Conservation (phyloP, 2,888 invertebrate species). For the Thera britannica region DNA sequence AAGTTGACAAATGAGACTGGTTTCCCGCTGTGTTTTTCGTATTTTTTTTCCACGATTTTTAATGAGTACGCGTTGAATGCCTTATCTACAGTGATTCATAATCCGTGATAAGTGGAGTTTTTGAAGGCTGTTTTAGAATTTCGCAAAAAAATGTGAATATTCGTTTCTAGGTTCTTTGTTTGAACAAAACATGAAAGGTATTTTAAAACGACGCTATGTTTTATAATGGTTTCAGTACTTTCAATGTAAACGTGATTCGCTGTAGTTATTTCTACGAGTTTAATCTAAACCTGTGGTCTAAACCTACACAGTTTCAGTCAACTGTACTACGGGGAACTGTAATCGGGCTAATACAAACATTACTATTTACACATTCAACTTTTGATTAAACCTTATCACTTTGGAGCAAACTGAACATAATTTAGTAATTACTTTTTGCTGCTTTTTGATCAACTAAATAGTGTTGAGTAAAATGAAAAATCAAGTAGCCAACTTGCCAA, state of each 20-base stretch:
- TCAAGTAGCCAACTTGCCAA: slow-evolving; percentile 1
- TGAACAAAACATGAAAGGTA: not conserved
- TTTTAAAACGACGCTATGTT: not conserved
- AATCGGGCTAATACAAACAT: no score
- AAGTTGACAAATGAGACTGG: slow-evolving; percentile 76
- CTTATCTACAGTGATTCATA: slow-evolving; percentile 70
- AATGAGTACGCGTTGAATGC: slow-evolving; percentile 70
- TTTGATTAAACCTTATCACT: no score
- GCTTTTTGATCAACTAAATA: not conserved
- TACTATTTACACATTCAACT: no score
- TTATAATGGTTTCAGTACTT: no score
- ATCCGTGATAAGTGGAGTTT: slow-evolving; percentile 61
- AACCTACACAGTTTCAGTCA: no score
- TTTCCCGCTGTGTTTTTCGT: slow-evolving; percentile 56
- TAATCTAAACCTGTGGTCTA: no score
- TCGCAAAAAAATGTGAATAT: slow-evolving; percentile 1
- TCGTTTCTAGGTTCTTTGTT: not conserved
- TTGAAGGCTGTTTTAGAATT: slow-evolving; percentile 44
- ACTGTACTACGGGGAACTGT: no score
- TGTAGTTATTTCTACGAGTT: no score
- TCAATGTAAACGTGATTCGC: no score
- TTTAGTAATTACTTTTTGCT: not conserved
- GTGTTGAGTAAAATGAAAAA: not conserved
- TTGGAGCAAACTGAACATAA: no score
- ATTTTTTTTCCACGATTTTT: slow-evolving; percentile 58